Evolutionary conservation across 2,113 vertebrate species (phyloP).

Genomic region (Lagopus muta): DNA sequence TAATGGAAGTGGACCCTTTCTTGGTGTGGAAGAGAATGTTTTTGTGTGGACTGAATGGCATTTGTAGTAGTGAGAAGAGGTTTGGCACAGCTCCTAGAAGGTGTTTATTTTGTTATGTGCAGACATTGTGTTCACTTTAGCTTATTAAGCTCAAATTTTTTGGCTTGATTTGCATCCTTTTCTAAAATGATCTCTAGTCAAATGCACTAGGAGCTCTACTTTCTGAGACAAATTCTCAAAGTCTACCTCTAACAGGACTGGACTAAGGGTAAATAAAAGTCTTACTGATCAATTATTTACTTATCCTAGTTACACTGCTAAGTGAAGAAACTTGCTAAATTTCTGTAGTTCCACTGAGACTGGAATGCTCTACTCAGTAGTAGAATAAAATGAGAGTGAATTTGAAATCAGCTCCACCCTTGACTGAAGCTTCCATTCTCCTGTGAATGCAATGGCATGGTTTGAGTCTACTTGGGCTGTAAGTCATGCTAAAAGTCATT

Average conservation of each 20-base stretch:
- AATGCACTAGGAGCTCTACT: neutral
- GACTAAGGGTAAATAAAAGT: neutral
- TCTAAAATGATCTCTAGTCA: neutral
- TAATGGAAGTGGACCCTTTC: neutral
- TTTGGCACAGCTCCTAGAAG: neutral
- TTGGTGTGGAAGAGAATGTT: neutral
- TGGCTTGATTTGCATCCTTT: neutral
- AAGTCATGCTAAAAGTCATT: neutral
- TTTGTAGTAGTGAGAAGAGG: neutral
- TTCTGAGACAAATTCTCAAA: neutral
- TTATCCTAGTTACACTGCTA: neutral
- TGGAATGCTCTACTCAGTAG: neutral
- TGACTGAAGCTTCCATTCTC: neutral
- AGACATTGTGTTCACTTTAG: neutral
- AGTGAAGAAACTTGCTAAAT: neutral
- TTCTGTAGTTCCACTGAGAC: neutral
- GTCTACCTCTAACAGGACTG: neutral
- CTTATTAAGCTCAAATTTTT: neutral
- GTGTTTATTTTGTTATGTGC: neutral
- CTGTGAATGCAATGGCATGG: neutral
- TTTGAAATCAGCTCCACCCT: neutral
- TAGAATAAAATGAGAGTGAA: neutral
- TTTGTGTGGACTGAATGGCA: neutral
- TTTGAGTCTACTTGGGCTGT: neutral
- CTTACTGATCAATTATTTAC: neutral